Base-by-base conservation (phyloP, 2,888 invertebrate species). In the Copidosoma aretas region DNA sequence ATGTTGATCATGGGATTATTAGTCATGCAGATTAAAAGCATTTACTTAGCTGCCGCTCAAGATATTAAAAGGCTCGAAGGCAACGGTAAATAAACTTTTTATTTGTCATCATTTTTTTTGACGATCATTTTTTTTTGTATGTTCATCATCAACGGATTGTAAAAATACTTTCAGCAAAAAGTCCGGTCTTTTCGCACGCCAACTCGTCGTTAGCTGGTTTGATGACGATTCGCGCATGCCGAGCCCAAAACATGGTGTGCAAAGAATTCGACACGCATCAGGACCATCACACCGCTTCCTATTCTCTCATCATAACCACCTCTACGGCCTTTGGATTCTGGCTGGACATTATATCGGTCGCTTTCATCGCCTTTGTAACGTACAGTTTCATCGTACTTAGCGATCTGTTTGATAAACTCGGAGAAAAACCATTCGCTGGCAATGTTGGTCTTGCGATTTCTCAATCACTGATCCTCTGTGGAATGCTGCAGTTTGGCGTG, bases 131-230 rank as follows among this genome's bases (percentile, higher is more conserved):
- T 53, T 22, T 53, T 3, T 21, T 22, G 8, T n/a, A 52, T 52
- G 43, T 46, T 46, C 12, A 15, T 46, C 12, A 46, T 46, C 12
- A 56, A 25, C 5, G 19, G 12, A 19, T 3, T 24, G n/a, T 10
- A 49, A 49, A 19, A 53, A 17, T 10, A 14, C 58, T 60, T 70
- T 64, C 52, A 80, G 80, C 80, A 4, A 81, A 93, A 72, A 95
- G 95, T 84, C 97, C 97, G 0, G 93, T 97, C 0, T 97, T 95
- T 82, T 93, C 95, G 0, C 95, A 97, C 80, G 89, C 97, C 74
- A 91, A 93, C 21, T 91, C 95, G 0, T 91, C 94, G 0, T 85
- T 97, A 10, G 89, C 91, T 71, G 97, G 97, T 1, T 87, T 97
- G 32, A 89, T 93, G 51, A 95, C 95, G 0, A 95, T 98, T 71